Evolutionary conservation across 2,113 vertebrate genomes (phyloP).

Genomic region (Pseudopodoces humilis): DNA sequence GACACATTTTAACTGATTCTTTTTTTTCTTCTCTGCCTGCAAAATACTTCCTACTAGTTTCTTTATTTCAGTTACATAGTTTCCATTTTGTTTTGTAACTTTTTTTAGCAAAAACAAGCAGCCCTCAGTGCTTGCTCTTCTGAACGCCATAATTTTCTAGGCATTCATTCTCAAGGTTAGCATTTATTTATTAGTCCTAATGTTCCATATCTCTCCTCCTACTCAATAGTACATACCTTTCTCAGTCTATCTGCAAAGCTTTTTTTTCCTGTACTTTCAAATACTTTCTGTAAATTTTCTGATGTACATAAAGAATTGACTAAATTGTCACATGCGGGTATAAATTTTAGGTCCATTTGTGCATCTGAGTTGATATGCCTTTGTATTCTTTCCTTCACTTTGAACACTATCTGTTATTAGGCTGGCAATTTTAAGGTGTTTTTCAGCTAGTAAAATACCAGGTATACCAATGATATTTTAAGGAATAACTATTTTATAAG

Average conservation of each 20-base stretch:
- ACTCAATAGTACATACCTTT: background rate
- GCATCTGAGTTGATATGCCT: background rate
- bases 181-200: slow-evolving; percentile 11
- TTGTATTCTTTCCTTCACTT: background rate
- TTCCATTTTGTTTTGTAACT: background rate
- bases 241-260: background rate
- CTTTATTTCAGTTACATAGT: background rate
- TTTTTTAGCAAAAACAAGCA: background rate
- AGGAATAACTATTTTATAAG: background rate
- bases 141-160: background rate
- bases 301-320: background rate
- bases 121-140: background rate
- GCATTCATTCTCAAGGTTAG: background rate
- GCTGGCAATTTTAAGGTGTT: background rate
- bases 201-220: background rate
- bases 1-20: background rate
- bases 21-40: background rate
- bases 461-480: background rate
- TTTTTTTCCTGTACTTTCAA: background rate
- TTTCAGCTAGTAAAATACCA: background rate
- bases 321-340: background rate
- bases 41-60: background rate
- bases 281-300: background rate
- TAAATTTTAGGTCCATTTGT: slow-evolving; percentile 6
- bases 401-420: background rate